A percentile compares a stretch with the other conserved stretches of the same genome.
Evolutionary conservation across 2,113 vertebrate genomes (phyloP).

Genomic region (Lagopus leucura): DNA sequence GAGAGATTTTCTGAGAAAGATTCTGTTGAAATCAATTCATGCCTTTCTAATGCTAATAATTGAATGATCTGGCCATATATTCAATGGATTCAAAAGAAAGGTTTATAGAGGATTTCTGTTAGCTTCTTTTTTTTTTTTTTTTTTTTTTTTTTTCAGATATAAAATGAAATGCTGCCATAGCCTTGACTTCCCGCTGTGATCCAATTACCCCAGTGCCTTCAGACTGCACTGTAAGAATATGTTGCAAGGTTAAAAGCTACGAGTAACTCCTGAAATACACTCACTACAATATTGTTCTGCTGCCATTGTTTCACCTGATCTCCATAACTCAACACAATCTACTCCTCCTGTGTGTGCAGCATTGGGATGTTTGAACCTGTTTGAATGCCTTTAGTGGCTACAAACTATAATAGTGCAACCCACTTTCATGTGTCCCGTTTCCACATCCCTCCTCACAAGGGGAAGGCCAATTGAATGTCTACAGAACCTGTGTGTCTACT

Average conservation of each 20-base stretch:
- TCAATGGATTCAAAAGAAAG: background rate
- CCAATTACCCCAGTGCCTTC: background rate
- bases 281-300: background rate
- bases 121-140: background rate
- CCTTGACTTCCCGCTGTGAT: background rate
- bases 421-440: background rate
- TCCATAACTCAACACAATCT: background rate
- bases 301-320: fast-evolving
- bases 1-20: background rate
- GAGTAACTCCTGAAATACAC: background rate
- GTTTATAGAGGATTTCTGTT: background rate
- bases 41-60: background rate
- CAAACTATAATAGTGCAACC: background rate
- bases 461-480: fast-evolving
- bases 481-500: fast-evolving
- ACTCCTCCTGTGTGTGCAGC: background rate
- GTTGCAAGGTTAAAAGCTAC: background rate
- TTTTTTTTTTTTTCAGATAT: background rate
- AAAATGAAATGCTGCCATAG: background rate
- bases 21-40: background rate
- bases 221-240: background rate
- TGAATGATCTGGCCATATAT: background rate
- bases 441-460: background rate
- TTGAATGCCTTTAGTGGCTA: background rate
- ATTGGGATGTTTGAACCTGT: background rate